A percentile compares a stretch with the other conserved stretches of the same genome.
These are phyloP conservation scores for Pangasianodon hypophthalmus DNA, from an alignment of 2,113 vertebrate genomes.

Conservation along the genomic window DNA sequence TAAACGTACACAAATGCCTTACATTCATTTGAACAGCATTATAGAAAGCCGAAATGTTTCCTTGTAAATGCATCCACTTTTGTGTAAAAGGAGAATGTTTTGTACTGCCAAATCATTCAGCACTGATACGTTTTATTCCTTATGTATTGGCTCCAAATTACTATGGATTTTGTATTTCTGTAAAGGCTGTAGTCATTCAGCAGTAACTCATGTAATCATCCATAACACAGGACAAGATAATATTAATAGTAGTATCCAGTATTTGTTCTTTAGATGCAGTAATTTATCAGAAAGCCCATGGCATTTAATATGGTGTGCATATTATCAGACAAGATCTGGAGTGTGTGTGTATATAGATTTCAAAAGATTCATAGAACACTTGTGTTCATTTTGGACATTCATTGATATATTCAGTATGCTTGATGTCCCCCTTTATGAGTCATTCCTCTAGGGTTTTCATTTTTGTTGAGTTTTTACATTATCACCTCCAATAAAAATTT, in stretches of 20 bases:
- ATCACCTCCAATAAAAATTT: constrained; percentile 78
- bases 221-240: not conserved
- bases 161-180: constrained; percentile 35
- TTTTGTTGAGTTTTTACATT: constrained; percentile 61
- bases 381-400: constrained; percentile 39
- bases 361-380: constrained; percentile 9
- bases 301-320: constrained; percentile 47
- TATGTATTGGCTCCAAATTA: constrained; percentile 37
- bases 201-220: constrained; percentile 47
- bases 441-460: constrained; percentile 59
- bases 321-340: constrained; percentile 17
- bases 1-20: constrained; percentile 44
- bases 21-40: constrained; percentile 21
- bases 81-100: constrained; percentile 40
- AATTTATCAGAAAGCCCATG: constrained; percentile 39
- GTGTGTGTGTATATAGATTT: constrained; percentile 33
- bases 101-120: constrained; percentile 38
- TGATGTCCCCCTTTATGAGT: constrained; percentile 37
- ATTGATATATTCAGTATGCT: constrained; percentile 42
- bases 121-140: constrained; percentile 44
- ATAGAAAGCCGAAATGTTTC: constrained; percentile 20
- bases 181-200: constrained; percentile 26
- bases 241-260: constrained; percentile 27
- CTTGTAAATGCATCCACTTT: constrained; percentile 16
- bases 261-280: constrained; percentile 54